Evolutionary conservation across 30 jellyfish, hydroid and myxozoan genomes (phyloP).

Genomic region (Pseudorhiza aurosa): DNA sequence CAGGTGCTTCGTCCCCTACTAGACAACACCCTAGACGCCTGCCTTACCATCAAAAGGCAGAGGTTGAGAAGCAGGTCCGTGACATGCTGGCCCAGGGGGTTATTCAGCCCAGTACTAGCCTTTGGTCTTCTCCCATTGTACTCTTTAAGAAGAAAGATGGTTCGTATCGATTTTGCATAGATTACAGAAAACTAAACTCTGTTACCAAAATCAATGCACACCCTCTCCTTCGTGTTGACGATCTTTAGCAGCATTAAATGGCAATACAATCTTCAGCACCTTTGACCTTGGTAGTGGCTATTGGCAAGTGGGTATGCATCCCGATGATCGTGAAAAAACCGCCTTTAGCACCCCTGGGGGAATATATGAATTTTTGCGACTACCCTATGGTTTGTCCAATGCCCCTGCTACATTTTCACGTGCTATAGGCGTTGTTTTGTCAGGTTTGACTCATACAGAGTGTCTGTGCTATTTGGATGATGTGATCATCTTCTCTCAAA

Average conservation of each 20-base stretch:
- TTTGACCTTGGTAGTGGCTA: constrained; percentile 14
- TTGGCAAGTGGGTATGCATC: constrained; percentile 15
- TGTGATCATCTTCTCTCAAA: constrained; percentile 40
- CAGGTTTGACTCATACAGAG: constrained; percentile 3
- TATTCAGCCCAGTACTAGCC: constrained; percentile 57
- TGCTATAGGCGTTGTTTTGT: constrained; percentile 32
- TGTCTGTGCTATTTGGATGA: constrained; percentile 59
- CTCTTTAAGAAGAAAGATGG: constrained; percentile 44
- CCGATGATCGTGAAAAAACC: constrained; percentile 23
- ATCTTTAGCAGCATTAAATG: constrained; percentile 41
- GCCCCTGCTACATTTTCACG: constrained; percentile 34
- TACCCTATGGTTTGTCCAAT: constrained; percentile 26
- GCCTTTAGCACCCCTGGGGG: constrained; percentile 38
- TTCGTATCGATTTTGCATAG: constrained; percentile 46
- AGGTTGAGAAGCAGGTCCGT: constrained; percentile 27
- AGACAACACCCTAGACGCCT: constrained; percentile 48
- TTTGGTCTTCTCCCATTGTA: constrained; percentile 64
- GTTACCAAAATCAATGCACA: constrained; percentile 43
- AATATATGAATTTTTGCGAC: constrained; percentile 11
- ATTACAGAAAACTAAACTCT: constrained; percentile 16
- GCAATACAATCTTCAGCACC: constrained; percentile 30
- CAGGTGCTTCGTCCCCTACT: constrained; percentile 17
- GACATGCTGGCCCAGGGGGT: constrained; percentile 50
- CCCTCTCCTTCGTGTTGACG: constrained; percentile 58
- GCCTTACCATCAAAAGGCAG: constrained; percentile 22